Conservation (phyloP, 2,888 invertebrate species). For the Agrenia bidenticulata region DNA sequence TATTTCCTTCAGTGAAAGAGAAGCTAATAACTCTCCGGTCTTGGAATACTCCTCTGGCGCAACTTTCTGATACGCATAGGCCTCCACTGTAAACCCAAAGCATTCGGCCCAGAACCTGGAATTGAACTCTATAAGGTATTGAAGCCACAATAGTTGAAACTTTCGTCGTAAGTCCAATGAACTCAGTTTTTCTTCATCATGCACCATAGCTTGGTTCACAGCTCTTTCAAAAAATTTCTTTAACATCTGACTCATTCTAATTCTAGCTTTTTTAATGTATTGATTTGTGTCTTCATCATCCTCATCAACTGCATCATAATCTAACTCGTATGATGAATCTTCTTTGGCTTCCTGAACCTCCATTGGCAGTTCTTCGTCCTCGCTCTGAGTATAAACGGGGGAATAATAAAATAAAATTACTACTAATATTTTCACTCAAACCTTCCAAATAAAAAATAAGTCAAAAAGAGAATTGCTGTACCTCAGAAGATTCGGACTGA, state of each 20-base stretch:
- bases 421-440: background rate
- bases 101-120: constrained; percentile 11
- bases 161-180: constrained; percentile 7
- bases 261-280: background rate
- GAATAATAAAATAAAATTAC: background rate
- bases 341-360: background rate
- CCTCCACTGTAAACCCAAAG: constrained; percentile 7
- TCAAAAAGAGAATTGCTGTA: too few species aligned
- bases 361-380: background rate
- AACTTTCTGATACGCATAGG: background rate
- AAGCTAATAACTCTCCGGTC: background rate
- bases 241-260: constrained; percentile 6
- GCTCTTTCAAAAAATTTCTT: constrained; percentile 7
- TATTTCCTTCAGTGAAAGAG: background rate
- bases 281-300: background rate
- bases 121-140: constrained; percentile 13
- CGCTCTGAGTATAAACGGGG: background rate
- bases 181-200: background rate
- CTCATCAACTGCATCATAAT: background rate
- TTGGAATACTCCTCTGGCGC: background rate
- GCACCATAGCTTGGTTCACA: background rate
- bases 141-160: constrained; percentile 13
- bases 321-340: constrained; percentile 8
- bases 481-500: background rate
- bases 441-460: background rate